Percentiles rank a stretch among this genome's conserved stretches.
Conservation (phyloP, 2,797 vertebrate species). For the Gambusia yucatana region DNA sequence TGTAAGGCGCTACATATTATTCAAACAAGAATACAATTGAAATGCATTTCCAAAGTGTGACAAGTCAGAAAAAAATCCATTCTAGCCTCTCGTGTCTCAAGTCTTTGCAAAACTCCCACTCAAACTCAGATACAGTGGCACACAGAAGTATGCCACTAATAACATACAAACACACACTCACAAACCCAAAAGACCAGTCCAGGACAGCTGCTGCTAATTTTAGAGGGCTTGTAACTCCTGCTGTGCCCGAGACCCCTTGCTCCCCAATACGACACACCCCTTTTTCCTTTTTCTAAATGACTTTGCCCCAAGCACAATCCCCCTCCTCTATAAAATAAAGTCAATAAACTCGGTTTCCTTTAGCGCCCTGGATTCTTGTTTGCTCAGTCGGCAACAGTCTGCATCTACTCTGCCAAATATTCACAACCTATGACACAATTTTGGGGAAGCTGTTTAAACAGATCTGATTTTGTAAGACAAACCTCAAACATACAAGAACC, state of each 20-base stretch:
- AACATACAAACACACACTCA: constrained; percentile 25
- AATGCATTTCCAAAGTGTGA: constrained; percentile 31
- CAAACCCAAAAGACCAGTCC: constrained; percentile 48
- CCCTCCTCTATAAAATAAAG: constrained; percentile 35
- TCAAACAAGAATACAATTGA: constrained; percentile 9
- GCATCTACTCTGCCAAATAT: constrained; percentile 5
- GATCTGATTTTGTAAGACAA: background rate
- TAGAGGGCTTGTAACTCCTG: constrained; percentile 62
- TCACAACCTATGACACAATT: constrained; percentile 8
- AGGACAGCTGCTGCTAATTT: constrained; percentile 80
- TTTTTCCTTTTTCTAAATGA: constrained; percentile 41
- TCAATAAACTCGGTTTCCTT: constrained; percentile 32
- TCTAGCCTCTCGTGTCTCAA: constrained; percentile 30
- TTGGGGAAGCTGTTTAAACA: constrained; percentile 6
- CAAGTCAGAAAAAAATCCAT: constrained; percentile 37
- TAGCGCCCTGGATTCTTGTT: constrained; percentile 17
- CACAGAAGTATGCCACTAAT: constrained; percentile 1
- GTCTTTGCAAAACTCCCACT: constrained; percentile 28
- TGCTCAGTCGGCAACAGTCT: background rate
- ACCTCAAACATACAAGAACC: background rate
- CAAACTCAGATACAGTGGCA: constrained; percentile 7
- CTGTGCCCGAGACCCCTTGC: constrained; percentile 50
- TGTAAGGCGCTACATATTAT: constrained; percentile 21
- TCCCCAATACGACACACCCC: constrained; percentile 41
- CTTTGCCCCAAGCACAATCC: constrained; percentile 45